Evolutionary conservation across 2,888 invertebrate species (phyloP).

Genomic region (Drosophila histrio): DNA sequence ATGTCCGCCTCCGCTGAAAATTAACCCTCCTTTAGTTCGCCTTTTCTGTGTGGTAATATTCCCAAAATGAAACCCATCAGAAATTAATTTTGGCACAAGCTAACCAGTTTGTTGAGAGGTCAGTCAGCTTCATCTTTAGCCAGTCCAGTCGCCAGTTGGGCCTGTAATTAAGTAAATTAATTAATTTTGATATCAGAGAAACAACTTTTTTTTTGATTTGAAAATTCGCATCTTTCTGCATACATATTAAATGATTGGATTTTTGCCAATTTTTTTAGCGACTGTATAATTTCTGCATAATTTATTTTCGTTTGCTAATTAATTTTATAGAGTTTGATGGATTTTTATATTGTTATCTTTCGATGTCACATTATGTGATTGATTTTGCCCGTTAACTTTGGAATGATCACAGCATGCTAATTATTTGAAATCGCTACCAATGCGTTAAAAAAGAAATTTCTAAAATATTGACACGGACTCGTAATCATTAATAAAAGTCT

Average conservation of each 20-base stretch:
- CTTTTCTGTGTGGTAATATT: neutral
- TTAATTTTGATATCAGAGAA: slow-evolving; percentile 54
- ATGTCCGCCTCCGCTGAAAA: neutral
- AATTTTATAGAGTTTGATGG: slow-evolving; percentile 59
- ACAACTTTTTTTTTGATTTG: slow-evolving; percentile 18
- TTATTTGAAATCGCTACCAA: slow-evolving; percentile 20
- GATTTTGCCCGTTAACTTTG: slow-evolving; percentile 37
- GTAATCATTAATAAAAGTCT: neutral
- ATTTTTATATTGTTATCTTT: slow-evolving; percentile 51
- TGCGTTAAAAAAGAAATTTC: slow-evolving; percentile 24
- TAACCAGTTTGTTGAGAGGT: slow-evolving; percentile 59
- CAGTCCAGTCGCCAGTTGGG: slow-evolving; percentile 6
- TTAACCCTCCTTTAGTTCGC: neutral
- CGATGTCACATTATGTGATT: slow-evolving; percentile 58
- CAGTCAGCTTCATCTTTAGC: slow-evolving; percentile 18
- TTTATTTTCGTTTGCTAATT: slow-evolving; percentile 45
- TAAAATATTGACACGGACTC: neutral
- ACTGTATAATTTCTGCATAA: slow-evolving; percentile 70
- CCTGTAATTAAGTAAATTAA: slow-evolving; percentile 73
- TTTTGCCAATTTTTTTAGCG: slow-evolving; percentile 47
- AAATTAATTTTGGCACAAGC: slow-evolving; percentile 65
- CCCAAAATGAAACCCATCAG: slow-evolving; percentile 17
- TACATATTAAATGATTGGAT: slow-evolving; percentile 11
- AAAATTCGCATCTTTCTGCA: slow-evolving; percentile 34
- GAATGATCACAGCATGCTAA: slow-evolving; percentile 13